Percentiles rank a stretch among this genome's conserved stretches.
These are phyloP conservation scores for Chaetops frenatus DNA, from an alignment of 2,113 vertebrate genomes.

Conservation along the genomic window DNA sequence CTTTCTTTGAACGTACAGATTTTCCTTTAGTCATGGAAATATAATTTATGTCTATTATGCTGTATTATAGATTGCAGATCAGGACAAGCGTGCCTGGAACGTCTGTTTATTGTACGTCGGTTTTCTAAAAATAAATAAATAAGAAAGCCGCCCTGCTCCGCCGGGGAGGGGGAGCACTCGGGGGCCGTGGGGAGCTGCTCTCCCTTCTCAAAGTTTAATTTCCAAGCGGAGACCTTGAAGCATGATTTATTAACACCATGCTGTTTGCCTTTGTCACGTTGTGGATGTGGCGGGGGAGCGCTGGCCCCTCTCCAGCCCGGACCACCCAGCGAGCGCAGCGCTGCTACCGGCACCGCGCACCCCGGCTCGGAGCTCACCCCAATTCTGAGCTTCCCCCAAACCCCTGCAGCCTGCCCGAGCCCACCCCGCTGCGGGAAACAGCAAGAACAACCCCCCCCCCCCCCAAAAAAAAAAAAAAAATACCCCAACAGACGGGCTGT, in stretches of 20 bases:
- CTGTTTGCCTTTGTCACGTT: conserved; percentile 68
- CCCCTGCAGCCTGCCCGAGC: conserved; percentile 28
- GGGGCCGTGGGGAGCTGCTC: neutral
- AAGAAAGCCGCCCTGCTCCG: neutral
- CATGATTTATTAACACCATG: conserved; percentile 70
- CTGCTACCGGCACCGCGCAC: conserved; percentile 38
- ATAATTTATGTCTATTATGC: conserved; percentile 85
- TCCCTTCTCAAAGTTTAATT: conserved; percentile 26
- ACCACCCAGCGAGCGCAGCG: conserved; percentile 75
- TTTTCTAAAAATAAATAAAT: conserved; percentile 32
- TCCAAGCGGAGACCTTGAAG: conserved; percentile 12
- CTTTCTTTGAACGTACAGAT: conserved; percentile 80
- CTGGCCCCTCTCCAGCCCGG: conserved; percentile 8
- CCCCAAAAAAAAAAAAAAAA: neutral
- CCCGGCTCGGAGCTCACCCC: conserved; percentile 56
- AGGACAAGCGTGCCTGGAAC: conserved; percentile 68
- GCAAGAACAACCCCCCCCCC: neutral
- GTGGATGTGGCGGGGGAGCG: conserved; percentile 61
- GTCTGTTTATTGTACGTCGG: conserved; percentile 51
- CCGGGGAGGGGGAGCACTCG: neutral
- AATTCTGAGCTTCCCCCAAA: neutral
- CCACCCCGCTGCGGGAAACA: conserved; percentile 19
- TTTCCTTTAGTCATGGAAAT: conserved; percentile 86
- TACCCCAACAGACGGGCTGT: conserved; percentile 9
- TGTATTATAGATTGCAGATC: conserved; percentile 83